Evolutionary conservation across 2,888 invertebrate species (phyloP).

Genomic region (Lepidochrysops patricia): DNA sequence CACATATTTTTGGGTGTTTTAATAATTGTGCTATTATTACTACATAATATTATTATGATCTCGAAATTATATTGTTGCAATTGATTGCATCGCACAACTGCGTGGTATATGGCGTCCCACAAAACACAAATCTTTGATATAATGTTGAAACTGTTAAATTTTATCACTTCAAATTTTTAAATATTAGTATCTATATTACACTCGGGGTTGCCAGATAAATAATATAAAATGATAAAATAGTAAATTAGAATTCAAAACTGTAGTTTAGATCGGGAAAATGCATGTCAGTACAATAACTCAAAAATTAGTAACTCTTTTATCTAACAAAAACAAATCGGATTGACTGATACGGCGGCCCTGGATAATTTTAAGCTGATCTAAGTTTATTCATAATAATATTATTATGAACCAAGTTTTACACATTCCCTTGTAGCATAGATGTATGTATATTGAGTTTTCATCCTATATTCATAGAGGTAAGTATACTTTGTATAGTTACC

Average conservation of each 20-base stretch:
- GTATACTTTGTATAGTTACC: slow-evolving; percentile 57
- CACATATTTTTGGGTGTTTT: neutral
- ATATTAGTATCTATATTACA: slow-evolving; percentile 17
- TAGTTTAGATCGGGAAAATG: neutral
- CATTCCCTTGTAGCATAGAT: slow-evolving; percentile 47
- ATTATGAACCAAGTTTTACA: slow-evolving; percentile 26
- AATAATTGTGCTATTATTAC: neutral
- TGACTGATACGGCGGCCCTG: neutral
- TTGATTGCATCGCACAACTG: slow-evolving; percentile 10
- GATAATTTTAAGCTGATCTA: slow-evolving; percentile 1
- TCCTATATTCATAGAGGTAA: slow-evolving; percentile 39
- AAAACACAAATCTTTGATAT: slow-evolving; percentile 34
- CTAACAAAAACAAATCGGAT: neutral
- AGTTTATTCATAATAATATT: slow-evolving; percentile 13
- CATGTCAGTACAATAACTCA: neutral
- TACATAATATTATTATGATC: slow-evolving; percentile 11
- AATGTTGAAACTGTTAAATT: slow-evolving; percentile 62
- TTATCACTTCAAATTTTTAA: slow-evolving; percentile 38
- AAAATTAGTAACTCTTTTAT: neutral
- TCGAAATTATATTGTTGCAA: neutral
- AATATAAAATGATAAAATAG: neutral
- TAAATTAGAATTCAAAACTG: neutral
- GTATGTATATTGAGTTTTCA: slow-evolving; percentile 53
- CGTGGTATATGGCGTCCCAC: slow-evolving; percentile 16
- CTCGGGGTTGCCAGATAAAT: slow-evolving; percentile 11